Conservation (phyloP, 2,888 invertebrate genomes). For the Salpingus planirostris region DNA sequence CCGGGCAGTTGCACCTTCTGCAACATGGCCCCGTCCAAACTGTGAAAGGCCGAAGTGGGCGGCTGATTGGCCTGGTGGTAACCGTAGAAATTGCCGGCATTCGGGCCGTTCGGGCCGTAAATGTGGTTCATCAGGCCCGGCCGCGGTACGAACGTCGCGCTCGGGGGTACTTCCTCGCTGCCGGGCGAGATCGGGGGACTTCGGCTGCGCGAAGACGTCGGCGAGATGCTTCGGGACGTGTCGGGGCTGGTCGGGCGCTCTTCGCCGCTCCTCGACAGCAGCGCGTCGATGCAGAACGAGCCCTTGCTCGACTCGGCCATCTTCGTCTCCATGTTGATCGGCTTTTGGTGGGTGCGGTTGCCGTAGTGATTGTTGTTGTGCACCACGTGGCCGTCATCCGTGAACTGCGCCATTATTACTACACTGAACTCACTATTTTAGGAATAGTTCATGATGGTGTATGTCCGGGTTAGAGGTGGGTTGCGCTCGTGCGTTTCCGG, state of each 20-base stretch:
- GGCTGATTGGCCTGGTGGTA: slow-evolving; percentile 43
- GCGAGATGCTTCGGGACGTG: slow-evolving; percentile 38
- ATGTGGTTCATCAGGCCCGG: slow-evolving; percentile 49
- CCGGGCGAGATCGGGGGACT: slow-evolving; percentile 83
- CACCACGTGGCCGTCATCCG: slow-evolving; percentile 27
- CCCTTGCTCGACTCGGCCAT: slow-evolving; percentile 43
- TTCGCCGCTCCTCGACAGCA: slow-evolving; percentile 51
- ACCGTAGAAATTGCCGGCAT: slow-evolving; percentile 32
- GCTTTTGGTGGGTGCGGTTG: slow-evolving; percentile 21
- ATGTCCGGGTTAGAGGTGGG: no score
- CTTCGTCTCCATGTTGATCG: slow-evolving; percentile 38
- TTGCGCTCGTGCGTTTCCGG: no score
- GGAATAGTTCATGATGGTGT: no score
- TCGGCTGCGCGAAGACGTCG: slow-evolving; percentile 52
- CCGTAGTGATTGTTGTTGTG: slow-evolving; percentile 20
- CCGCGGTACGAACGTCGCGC: slow-evolving; percentile 50
- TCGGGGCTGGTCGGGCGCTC: slow-evolving; percentile 27
- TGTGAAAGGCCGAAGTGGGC: slow-evolving; percentile 48
- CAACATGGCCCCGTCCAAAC: slow-evolving; percentile 44
- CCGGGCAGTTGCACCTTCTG: slow-evolving; percentile 42
- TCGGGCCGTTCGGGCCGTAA: slow-evolving; percentile 24
- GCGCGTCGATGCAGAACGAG: slow-evolving; percentile 85
- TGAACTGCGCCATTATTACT: slow-evolving; percentile 28
- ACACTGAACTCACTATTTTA: no score
- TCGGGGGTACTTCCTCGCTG: slow-evolving; percentile 58